Evolutionary conservation across 2,888 invertebrate species (phyloP).

Genomic region (Fragum whitleyi): DNA sequence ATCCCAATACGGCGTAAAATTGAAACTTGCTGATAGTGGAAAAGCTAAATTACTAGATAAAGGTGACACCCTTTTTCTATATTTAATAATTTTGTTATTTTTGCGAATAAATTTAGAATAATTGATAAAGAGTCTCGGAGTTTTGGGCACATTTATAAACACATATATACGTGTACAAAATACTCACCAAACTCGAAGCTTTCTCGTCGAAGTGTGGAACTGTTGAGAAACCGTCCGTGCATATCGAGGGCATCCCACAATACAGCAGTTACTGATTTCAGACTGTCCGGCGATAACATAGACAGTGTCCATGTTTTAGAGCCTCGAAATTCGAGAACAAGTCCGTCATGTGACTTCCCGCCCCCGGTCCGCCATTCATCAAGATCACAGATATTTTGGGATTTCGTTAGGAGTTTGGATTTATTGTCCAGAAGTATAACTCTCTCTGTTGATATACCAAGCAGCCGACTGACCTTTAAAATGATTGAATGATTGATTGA

Average conservation of each 20-base stretch:
- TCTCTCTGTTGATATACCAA: constrained; percentile 88
- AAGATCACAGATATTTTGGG: constrained; percentile 87
- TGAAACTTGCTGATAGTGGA: too few relatives aligned
- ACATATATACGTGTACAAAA: too few relatives aligned
- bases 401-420: constrained; percentile 87
- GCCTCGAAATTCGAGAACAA: constrained; percentile 88
- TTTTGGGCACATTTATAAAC: too few relatives aligned
- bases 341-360: constrained; percentile 88
- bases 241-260: constrained; percentile 89
- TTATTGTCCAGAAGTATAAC: constrained; percentile 88
- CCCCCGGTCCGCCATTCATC: constrained; percentile 89
- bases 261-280: constrained; percentile 87
- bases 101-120: too few relatives aligned
- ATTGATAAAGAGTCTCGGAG: too few relatives aligned
- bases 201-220: constrained; percentile 76
- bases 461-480: constrained; percentile 87
- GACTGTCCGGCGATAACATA: constrained; percentile 86
- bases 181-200: constrained; percentile 81
- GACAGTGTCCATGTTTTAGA: constrained; percentile 86
- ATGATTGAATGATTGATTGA: too few relatives aligned
- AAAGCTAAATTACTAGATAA: too few relatives aligned
- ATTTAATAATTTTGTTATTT: too few relatives aligned
- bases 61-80: too few relatives aligned
- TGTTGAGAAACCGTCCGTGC: constrained; percentile 81
- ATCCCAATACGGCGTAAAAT: too few relatives aligned